These are phyloP conservation scores for Eretmodus cyanostictus DNA, from an alignment of 2,113 vertebrate genomes.

Conservation along the genomic window DNA sequence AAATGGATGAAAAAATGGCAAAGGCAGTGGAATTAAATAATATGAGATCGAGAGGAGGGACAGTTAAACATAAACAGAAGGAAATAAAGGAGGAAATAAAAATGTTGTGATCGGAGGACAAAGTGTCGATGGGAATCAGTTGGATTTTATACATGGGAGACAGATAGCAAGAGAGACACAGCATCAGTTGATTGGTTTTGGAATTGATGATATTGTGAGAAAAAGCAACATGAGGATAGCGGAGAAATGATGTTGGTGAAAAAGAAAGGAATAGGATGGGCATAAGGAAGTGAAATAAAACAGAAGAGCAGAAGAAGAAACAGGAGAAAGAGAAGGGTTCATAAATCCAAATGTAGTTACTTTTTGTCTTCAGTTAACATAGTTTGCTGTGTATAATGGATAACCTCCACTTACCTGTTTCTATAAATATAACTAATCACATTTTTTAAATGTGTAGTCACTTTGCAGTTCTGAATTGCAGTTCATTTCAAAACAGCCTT, in stretches of 20 bases:
- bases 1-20: not conserved
- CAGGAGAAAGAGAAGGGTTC: not conserved
- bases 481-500: not conserved
- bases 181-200: not conserved
- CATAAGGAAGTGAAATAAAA: not conserved
- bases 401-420: slow-evolving; percentile 19
- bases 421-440: slow-evolving; percentile 52
- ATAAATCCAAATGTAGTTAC: slow-evolving; percentile 28
- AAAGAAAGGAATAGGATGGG: not conserved
- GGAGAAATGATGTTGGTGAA: not conserved
- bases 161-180: not conserved
- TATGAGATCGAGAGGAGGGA: not conserved
- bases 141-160: not conserved
- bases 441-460: not conserved
- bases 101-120: not conserved
- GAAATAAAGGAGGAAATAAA: not conserved
- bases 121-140: not conserved
- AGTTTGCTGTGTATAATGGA: slow-evolving; percentile 26
- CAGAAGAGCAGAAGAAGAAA: not conserved
- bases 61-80: not conserved
- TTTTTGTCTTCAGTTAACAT: slow-evolving; percentile 11
- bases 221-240: not conserved
- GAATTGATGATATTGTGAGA: not conserved
- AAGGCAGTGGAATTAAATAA: not conserved
- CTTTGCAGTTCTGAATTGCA: not conserved